Evolutionary conservation across 2,113 vertebrate genomes (phyloP).

Genomic region (Conger conger): DNA sequence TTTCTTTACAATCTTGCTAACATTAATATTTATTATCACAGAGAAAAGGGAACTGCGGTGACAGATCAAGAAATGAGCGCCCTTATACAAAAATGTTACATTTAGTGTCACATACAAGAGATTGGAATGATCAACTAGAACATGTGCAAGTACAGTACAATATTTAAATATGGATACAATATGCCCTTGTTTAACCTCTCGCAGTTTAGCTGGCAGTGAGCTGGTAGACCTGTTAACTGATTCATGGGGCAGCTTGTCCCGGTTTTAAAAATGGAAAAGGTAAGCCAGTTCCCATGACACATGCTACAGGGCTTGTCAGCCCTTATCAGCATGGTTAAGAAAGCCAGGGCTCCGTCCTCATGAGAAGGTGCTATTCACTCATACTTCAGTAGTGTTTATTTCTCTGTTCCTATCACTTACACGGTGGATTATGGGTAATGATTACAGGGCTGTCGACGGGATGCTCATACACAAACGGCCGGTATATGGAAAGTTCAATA

Average conservation of each 20-base stretch:
- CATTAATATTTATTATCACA: no score
- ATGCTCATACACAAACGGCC: no score
- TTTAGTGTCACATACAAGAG: not conserved
- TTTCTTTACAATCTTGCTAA: no score
- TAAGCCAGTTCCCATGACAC: not conserved
- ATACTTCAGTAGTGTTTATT: not conserved
- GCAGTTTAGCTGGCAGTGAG: not conserved
- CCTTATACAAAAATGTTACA: no score
- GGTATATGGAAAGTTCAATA: no score
- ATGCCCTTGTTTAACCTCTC: not conserved
- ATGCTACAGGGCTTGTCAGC: not conserved
- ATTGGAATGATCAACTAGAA: not conserved
- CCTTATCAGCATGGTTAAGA: not conserved
- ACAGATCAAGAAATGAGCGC: no score
- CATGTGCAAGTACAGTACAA: not conserved
- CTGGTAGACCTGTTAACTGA: not conserved
- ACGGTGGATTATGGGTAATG: no score
- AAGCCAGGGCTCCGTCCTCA: not conserved
- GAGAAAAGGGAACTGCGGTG: no score
- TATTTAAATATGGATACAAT: not conserved
- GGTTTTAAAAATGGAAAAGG: not conserved
- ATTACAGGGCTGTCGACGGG: no score
- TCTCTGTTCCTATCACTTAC: no score
- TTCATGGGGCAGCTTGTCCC: not conserved
- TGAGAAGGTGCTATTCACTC: not conserved